Conservation (phyloP, 2,888 invertebrate genomes). For the Psylliodes chrysocephalus region DNA sequence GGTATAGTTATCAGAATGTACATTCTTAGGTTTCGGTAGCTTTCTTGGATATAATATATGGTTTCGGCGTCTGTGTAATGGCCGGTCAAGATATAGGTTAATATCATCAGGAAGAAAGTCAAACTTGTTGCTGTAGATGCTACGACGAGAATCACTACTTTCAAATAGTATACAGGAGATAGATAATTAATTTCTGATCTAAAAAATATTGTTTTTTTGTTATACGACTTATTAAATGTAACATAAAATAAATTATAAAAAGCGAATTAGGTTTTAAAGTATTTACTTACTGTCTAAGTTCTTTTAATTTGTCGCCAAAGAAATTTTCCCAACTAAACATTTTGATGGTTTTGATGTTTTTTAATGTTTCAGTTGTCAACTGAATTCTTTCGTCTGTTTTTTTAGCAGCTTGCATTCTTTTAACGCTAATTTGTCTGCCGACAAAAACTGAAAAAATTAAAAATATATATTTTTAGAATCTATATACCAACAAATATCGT, state of each 20-base stretch:
- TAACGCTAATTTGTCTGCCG: slow-evolving; percentile 38
- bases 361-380: slow-evolving; percentile 50
- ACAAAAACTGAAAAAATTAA: slow-evolving; percentile 44
- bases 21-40: slow-evolving; percentile 45
- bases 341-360: slow-evolving; percentile 52
- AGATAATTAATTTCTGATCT: slow-evolving; percentile 75
- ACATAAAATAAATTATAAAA: no score
- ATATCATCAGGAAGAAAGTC: slow-evolving; percentile 50
- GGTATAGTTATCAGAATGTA: slow-evolving; percentile 53
- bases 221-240: no score
- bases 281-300: slow-evolving; percentile 50
- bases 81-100: slow-evolving; percentile 51
- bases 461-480: no score
- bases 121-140: slow-evolving; percentile 52
- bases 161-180: slow-evolving; percentile 58
- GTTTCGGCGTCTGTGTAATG: slow-evolving; percentile 49
- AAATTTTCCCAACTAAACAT: slow-evolving; percentile 54
- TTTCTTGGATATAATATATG: slow-evolving; percentile 46
- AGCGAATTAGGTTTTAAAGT: no score
- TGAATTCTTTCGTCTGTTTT: slow-evolving; percentile 51
- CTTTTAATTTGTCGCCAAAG: slow-evolving; percentile 49
- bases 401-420: slow-evolving; percentile 46
- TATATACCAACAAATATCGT: no score
- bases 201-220: no score
- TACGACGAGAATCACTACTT: slow-evolving; percentile 54